Evolutionary conservation across 2,888 invertebrate species (phyloP), one percentile per base, ranked within the genome.

Genomic region (Lepidochitona cinerea): DNA sequence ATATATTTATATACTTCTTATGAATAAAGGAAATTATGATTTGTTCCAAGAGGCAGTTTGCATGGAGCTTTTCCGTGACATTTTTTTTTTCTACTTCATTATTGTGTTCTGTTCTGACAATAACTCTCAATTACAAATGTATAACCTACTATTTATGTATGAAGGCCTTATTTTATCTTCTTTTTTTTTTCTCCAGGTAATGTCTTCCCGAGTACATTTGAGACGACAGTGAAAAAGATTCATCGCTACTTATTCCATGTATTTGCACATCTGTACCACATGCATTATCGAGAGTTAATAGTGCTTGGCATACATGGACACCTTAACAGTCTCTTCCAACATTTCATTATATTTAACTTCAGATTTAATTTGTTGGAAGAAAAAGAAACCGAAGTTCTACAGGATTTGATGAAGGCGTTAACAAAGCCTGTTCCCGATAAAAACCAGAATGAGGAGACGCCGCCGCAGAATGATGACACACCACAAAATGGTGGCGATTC

Each of bases 201-300:
- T 92, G 95, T 96, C 93, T 99, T 99, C 93, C 98, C 98, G 80
- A 94, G 94, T 90, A 95, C 95, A 90, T 98, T 98, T 92, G 97
- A 97, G 93, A 94, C 95, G 90, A 96, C 96, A 92, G 97, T 97
- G 91, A 95, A 97, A 92, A 97, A 97, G 93, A 97, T 98, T 92
- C 94, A 96, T 92, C 95, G 97, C 91, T 94, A 97, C 92, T 94
- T 97, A 93, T 97, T 97, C 94, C 98, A 98, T 93, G 97, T 98
- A 92, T 94, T 98, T 93, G 97, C 97, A 92, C 98, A 99, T 93
- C 93, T 98, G 92, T 98, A 98, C 93, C 97, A 97, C 91, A 95
- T 96, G 92, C 98, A 99, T 94, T 98, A 97, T 93, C 94, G 96
- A 92, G 96, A 97, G 93, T 95, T 98, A 88, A 95, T 96, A 90